These are phyloP conservation scores for Drosophila pachea DNA, from an alignment of 1,140 invertebrate genomes.

Conservation along the genomic window DNA sequence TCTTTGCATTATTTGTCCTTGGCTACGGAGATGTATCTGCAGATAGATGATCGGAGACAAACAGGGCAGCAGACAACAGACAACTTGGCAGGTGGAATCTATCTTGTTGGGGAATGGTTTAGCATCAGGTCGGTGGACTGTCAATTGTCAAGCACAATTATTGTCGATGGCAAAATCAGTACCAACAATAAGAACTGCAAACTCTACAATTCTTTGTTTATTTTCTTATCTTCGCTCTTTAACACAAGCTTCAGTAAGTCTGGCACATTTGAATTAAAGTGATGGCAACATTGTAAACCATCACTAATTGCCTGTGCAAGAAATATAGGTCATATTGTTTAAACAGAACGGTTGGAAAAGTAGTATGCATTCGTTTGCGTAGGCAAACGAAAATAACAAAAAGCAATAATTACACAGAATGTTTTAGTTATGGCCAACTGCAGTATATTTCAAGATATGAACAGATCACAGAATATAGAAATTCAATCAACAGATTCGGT, in stretches of 20 bases:
- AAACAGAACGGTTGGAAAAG: neutral
- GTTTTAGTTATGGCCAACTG: conserved; percentile 51
- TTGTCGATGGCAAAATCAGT: conserved; percentile 11
- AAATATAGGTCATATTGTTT: neutral
- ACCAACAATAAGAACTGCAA: neutral
- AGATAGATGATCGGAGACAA: conserved; percentile 15
- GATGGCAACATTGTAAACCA: too few species aligned
- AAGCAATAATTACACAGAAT: conserved; percentile 41
- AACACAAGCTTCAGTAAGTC: too few species aligned
- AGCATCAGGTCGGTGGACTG: conserved; percentile 37
- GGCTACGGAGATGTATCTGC: conserved; percentile 50
- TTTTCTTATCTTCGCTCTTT: too few species aligned
- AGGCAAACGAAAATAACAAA: conserved; percentile 50
- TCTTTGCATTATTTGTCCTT: conserved; percentile 53
- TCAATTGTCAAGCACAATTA: conserved; percentile 54
- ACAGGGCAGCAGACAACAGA: neutral
- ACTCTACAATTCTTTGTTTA: too few species aligned
- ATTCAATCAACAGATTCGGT: conserved; percentile 34
- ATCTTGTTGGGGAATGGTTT: conserved; percentile 1
- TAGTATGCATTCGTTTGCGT: conserved; percentile 46
- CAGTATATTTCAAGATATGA: conserved; percentile 26
- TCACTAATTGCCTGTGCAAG: too few species aligned
- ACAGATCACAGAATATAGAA: conserved; percentile 52
- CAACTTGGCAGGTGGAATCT: conserved; percentile 11
- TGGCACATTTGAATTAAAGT: too few species aligned